These are phyloP conservation scores for Pantherophis vulpinus DNA, from an alignment of 2,797 vertebrate genomes.

Conservation along the genomic window DNA sequence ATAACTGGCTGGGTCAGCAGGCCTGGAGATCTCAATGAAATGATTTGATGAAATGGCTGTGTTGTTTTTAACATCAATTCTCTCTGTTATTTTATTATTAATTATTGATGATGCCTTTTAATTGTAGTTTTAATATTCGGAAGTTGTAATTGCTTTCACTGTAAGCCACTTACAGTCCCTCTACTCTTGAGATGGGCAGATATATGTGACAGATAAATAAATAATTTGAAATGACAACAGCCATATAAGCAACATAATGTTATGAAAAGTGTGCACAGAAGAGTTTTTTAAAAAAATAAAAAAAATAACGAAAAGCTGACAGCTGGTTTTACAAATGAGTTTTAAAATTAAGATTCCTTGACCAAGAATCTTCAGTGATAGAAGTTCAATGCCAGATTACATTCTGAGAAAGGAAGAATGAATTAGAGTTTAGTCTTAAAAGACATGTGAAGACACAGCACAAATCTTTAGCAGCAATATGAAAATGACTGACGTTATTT, in stretches of 20 bases:
- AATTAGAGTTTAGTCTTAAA: slow-evolving; percentile 39
- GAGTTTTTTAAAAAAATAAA: slow-evolving; percentile 55
- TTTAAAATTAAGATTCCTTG: slow-evolving; percentile 42
- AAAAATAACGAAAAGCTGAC: slow-evolving; percentile 37
- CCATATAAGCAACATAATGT: slow-evolving; percentile 68
- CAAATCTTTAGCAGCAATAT: slow-evolving; percentile 59
- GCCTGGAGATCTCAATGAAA: not conserved
- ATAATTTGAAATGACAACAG: slow-evolving; percentile 63
- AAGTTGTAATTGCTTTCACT: not conserved
- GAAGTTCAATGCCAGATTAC: slow-evolving; percentile 41
- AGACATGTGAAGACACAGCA: slow-evolving; percentile 51
- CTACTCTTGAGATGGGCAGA: not conserved
- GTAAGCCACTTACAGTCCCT: not conserved
- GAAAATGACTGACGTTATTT: slow-evolving; percentile 60
- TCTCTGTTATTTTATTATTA: not conserved
- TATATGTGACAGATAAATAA: slow-evolving; percentile 13
- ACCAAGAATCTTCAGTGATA: slow-evolving; percentile 36
- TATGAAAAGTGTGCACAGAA: slow-evolving; percentile 65
- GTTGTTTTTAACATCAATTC: not conserved
- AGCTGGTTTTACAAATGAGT: slow-evolving; percentile 31
- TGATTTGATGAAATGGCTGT: not conserved
- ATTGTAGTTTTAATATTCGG: not conserved
- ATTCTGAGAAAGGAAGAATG: slow-evolving; percentile 49
- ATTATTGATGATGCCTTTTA: not conserved
- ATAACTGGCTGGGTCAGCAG: not conserved